Evolutionary conservation across 2,113 vertebrate genomes (phyloP).

Genomic region (Xyrauchen texanus): DNA sequence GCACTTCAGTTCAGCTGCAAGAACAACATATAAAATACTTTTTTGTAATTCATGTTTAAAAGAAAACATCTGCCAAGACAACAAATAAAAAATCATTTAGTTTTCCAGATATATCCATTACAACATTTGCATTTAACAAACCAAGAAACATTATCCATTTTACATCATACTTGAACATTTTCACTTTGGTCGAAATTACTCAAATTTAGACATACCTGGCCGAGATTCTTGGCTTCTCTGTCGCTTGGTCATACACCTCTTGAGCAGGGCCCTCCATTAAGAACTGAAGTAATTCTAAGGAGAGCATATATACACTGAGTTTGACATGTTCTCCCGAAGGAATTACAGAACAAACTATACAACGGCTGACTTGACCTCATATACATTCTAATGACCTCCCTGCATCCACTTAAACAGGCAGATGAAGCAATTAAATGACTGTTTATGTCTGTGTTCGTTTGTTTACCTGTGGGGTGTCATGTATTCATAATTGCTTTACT

Average conservation of each 20-base stretch:
- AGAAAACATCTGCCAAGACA: not conserved
- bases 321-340: slow-evolving; percentile 32
- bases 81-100: not conserved
- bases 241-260: slow-evolving; percentile 11
- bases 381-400: not conserved
- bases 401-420: not conserved
- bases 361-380: slow-evolving; percentile 8
- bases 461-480: not conserved
- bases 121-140: not conserved
- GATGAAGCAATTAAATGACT: not conserved
- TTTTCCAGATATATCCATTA: not conserved
- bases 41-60: not conserved
- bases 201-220: slow-evolving; percentile 9
- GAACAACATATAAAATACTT: no score
- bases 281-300: slow-evolving; percentile 4
- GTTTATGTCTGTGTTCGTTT: not conserved
- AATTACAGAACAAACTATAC: not conserved
- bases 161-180: not conserved
- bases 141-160: not conserved
- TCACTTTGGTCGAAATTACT: not conserved
- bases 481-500: not conserved
- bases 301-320: slow-evolving; percentile 35
- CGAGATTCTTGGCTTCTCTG: slow-evolving; percentile 12
- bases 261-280: not conserved
- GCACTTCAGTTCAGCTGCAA: no score